Percentiles rank a stretch among this genome's conserved stretches.
Conservation (phyloP, 2,113 vertebrate genomes). For the Laticauda laticaudata region DNA sequence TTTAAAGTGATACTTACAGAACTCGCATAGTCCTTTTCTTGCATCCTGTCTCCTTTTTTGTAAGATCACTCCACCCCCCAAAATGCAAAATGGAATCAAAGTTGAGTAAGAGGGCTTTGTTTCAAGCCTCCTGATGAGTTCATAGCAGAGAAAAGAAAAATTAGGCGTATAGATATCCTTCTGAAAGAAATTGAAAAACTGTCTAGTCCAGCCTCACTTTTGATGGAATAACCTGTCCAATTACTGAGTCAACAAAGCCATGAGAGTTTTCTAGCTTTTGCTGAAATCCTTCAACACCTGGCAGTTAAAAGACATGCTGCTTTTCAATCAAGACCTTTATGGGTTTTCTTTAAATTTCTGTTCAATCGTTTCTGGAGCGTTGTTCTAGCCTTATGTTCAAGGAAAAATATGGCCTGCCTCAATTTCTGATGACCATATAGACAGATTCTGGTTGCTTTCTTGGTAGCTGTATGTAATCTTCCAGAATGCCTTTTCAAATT, state of each 20-base stretch:
- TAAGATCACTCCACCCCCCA: neutral
- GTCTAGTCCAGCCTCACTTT: neutral
- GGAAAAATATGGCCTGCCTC: neutral
- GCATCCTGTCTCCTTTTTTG: neutral
- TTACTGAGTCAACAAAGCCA: neutral
- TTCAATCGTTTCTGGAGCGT: neutral
- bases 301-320: neutral
- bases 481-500: neutral
- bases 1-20: neutral
- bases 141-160: neutral
- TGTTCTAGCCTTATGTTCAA: neutral
- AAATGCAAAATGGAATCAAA: neutral
- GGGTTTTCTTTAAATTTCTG: neutral
- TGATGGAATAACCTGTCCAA: neutral
- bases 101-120: neutral
- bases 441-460: neutral
- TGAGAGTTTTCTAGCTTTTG: neutral
- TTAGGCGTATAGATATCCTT: neutral
- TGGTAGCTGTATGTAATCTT: neutral
- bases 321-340: neutral
- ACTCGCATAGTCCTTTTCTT: neutral
- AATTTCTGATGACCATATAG: neutral
- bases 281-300: neutral
- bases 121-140: neutral
- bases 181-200: neutral